phyloP scores from a whole-genome alignment of 35 echinoderm and acorn worm species.

The Apostichopus californicus region DNA sequence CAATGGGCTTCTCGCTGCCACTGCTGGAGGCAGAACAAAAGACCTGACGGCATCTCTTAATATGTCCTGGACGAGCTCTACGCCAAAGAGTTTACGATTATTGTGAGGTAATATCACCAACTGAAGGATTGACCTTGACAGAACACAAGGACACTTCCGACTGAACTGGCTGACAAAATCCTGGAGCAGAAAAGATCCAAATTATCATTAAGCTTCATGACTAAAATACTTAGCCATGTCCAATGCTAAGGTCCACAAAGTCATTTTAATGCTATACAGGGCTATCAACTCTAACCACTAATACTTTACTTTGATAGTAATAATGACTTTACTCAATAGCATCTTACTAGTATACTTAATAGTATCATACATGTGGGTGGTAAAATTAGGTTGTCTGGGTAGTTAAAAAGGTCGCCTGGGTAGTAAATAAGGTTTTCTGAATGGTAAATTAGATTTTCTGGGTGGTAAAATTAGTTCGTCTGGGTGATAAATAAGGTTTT shows the following conservation, averaged over 20 bases:
- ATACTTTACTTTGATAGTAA: too few species aligned
- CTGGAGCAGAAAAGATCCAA: conserved; percentile 33
- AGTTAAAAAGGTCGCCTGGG: too few species aligned
- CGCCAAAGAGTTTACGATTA: conserved; percentile 86
- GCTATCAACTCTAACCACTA: too few species aligned
- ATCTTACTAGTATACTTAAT: not conserved
- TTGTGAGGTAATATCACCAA: conserved; percentile 82
- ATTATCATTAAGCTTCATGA: too few species aligned
- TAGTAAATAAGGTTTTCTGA: too few species aligned
- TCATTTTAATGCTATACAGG: not conserved
- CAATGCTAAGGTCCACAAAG: not conserved
- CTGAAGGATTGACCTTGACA: conserved; percentile 84
- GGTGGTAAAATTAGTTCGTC: too few species aligned
- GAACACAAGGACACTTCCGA: conserved; percentile 84
- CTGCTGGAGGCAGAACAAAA: conserved; percentile 75
- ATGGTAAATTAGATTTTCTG: too few species aligned
- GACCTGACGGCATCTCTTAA: conserved; percentile 69
- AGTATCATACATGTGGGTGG: too few species aligned
- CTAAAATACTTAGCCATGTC: too few species aligned
- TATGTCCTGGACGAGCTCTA: conserved; percentile 79
- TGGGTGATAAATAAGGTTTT: too few species aligned
- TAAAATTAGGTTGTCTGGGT: too few species aligned
- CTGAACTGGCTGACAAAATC: conserved; percentile 92
- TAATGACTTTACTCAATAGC: too few species aligned
- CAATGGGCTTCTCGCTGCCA: conserved; percentile 61